A percentile compares a stretch with the other conserved stretches of the same genome.
phyloP scores from a whole-genome alignment of 1,140 invertebrate species.

The Pygmarrhopalites habei region DNA sequence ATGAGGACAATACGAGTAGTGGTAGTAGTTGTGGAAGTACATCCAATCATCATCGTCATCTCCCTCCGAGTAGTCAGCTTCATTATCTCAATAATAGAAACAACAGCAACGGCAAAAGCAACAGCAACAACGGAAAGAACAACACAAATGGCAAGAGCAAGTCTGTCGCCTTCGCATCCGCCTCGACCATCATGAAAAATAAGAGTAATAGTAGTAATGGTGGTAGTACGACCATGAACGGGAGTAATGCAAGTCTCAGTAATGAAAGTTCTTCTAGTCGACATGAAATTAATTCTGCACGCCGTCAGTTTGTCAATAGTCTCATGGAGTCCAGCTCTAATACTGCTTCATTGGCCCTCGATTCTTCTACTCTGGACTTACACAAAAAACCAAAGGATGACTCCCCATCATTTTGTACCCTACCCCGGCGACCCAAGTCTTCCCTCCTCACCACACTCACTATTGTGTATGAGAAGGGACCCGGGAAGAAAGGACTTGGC shows the following conservation, averaged over 20 bases:
- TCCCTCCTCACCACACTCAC: slow-evolving; percentile 40
- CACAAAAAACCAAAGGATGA: slow-evolving; percentile 33
- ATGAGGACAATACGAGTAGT: slow-evolving; percentile 18
- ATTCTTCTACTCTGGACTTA: slow-evolving; percentile 20
- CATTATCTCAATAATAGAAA: neutral
- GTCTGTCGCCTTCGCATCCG: slow-evolving; percentile 1
- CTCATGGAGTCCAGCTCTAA: slow-evolving; percentile 35
- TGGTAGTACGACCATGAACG: neutral
- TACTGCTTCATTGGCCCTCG: slow-evolving; percentile 28
- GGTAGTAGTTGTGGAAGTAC: neutral
- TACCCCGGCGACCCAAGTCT: slow-evolving; percentile 42
- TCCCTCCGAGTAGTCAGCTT: neutral
- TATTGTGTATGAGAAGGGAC: slow-evolving; percentile 56
- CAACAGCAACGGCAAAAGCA: neutral
- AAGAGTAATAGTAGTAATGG: neutral
- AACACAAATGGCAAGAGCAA: slow-evolving; percentile 1
- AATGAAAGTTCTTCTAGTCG: slow-evolving; percentile 16
- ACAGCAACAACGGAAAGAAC: neutral
- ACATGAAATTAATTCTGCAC: slow-evolving; percentile 31
- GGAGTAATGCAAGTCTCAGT: neutral
- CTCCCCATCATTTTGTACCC: slow-evolving; percentile 42
- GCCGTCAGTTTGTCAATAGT: slow-evolving; percentile 36
- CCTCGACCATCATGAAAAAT: neutral
- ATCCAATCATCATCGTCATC: neutral
- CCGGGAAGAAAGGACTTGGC: slow-evolving; percentile 58